phyloP scores from a whole-genome alignment of 2,888 invertebrate genomes.

The Spatulosminthurus flaviceps region DNA sequence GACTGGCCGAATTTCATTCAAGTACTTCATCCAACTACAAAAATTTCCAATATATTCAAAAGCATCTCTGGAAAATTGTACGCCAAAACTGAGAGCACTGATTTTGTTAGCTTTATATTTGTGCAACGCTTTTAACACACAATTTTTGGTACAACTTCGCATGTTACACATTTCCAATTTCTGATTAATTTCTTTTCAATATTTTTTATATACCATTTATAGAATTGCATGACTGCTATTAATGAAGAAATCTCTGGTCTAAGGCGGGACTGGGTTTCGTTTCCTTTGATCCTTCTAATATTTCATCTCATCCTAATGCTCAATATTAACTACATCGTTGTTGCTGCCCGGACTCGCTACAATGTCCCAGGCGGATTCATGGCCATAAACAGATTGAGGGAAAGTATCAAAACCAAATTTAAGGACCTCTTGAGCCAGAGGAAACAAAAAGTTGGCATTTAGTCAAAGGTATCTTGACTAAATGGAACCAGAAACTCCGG shows the following conservation, averaged over 20 bases:
- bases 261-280: slow-evolving; percentile 6
- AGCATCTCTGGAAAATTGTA: neutral
- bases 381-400: neutral
- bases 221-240: neutral
- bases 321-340: neutral
- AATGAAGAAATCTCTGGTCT: neutral
- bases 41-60: neutral
- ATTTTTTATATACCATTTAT: too few species aligned
- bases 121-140: too few species aligned
- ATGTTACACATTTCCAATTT: too few species aligned
- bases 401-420: neutral
- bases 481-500: too few species aligned
- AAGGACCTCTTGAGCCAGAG: too few species aligned
- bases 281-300: neutral
- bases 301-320: neutral
- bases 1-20: neutral
- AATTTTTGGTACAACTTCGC: too few species aligned
- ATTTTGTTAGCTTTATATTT: too few species aligned
- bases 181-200: neutral
- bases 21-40: neutral
- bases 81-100: too few species aligned
- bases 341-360: neutral
- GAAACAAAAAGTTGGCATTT: too few species aligned
- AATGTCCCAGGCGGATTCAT: neutral
- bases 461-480: too few species aligned